Conservation (phyloP, 2,888 invertebrate genomes). For the Syritta pipiens region DNA sequence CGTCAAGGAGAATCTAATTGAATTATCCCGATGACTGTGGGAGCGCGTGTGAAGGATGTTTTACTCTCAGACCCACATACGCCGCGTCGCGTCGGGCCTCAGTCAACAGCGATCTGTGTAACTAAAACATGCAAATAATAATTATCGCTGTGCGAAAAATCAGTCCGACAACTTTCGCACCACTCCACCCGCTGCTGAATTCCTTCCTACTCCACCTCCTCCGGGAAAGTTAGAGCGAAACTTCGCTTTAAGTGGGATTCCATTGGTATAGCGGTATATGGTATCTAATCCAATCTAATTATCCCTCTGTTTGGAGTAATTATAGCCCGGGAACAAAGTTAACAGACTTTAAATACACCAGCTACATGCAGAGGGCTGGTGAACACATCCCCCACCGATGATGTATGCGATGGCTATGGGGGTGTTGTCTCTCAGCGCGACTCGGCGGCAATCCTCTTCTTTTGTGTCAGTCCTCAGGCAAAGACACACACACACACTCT, state of each 20-base stretch:
- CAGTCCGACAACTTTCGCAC: not conserved
- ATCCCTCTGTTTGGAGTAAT: constrained; percentile 16
- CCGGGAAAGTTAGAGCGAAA: not conserved
- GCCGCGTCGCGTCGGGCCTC: too few relatives aligned
- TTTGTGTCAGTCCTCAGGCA: not conserved
- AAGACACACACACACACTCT: too few relatives aligned
- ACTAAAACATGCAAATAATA: constrained; percentile 3
- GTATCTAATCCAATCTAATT: constrained; percentile 16
- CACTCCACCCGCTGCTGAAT: not conserved
- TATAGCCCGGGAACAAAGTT: constrained; percentile 5
- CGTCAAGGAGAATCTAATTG: too few relatives aligned
- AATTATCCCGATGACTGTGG: not conserved
- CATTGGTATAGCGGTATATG: not conserved
- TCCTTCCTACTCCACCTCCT: too few relatives aligned
- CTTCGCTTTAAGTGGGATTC: constrained; percentile 2
- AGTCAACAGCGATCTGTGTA: constrained; percentile 3
- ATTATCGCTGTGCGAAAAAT: constrained; percentile 11
- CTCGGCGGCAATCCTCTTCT: not conserved
- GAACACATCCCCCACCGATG: not conserved
- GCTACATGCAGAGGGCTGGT: constrained; percentile 3
- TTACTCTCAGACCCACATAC: not conserved
- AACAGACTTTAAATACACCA: constrained; percentile 19
- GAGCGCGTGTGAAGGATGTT: not conserved
- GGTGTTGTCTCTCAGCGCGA: too few relatives aligned
- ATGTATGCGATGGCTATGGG: not conserved